Percentiles rank a stretch among this genome's conserved stretches.
Evolutionary conservation across 1,140 invertebrate species (phyloP).

Genomic region (Phocides pigmalion): DNA sequence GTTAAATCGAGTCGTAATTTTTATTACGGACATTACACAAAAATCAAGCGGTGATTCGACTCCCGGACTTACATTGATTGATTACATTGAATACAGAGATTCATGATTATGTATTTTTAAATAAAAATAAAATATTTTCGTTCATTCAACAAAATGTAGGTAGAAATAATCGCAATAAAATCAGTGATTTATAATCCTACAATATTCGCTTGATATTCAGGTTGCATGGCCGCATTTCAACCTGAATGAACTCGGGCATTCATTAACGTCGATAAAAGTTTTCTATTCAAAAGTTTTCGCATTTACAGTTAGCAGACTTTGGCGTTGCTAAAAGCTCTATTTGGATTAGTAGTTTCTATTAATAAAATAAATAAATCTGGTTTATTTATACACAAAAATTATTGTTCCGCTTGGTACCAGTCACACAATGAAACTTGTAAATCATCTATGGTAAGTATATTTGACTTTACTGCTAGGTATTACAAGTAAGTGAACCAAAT

Average conservation of each 20-base stretch:
- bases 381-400: no score
- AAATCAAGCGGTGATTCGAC: no score
- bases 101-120: no score
- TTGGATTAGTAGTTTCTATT: neutral
- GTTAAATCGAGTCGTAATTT: no score
- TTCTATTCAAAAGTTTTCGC: conserved; percentile 33
- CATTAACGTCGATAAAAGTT: conserved; percentile 30
- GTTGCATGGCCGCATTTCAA: conserved; percentile 16
- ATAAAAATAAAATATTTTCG: neutral
- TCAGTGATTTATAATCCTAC: conserved; percentile 1
- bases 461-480: no score
- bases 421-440: no score
- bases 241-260: conserved; percentile 27
- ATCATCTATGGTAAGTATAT: no score
- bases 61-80: no score
- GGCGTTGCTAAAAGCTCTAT: conserved; percentile 8
- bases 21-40: no score
- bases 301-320: conserved; percentile 28
- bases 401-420: no score
- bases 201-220: conserved; percentile 20
- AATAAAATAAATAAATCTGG: neutral
- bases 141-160: neutral
- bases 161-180: neutral
- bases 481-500: neutral
- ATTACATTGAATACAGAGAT: no score